Evolutionary conservation across 2,888 invertebrate genomes (phyloP).

Genomic region (Cosmorhoe ocellata): DNA sequence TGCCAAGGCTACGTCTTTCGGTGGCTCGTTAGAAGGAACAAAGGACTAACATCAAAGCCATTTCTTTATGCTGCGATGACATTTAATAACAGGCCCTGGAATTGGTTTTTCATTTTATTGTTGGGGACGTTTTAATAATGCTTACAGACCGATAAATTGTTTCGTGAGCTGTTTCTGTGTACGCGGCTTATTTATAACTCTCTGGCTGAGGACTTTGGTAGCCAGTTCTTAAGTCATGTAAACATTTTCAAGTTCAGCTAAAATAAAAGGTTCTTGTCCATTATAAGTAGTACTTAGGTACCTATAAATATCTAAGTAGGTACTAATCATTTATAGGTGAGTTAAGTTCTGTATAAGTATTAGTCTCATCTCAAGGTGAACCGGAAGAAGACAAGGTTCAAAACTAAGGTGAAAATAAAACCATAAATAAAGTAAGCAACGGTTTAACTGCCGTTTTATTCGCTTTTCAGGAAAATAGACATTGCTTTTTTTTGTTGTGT

Average conservation of each 20-base stretch:
- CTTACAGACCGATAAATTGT: constrained; percentile 42
- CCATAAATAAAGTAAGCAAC: too few relatives aligned
- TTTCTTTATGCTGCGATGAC: constrained; percentile 61
- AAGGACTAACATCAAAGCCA: constrained; percentile 67
- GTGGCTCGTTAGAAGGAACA: constrained; percentile 68
- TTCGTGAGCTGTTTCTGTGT: constrained; percentile 28
- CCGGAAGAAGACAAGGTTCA: background rate
- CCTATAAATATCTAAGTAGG: too few relatives aligned
- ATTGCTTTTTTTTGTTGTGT: too few relatives aligned
- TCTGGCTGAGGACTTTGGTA: background rate
- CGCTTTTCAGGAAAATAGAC: too few relatives aligned
- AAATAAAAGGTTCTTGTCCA: background rate
- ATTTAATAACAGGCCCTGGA: constrained; percentile 57
- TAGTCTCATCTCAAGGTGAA: background rate
- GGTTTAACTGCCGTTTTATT: too few relatives aligned
- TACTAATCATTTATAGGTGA: too few relatives aligned
- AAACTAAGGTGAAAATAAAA: background rate
- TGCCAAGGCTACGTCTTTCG: constrained; percentile 48
- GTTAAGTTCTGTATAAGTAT: too few relatives aligned
- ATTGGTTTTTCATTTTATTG: constrained; percentile 58
- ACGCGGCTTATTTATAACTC: constrained; percentile 9
- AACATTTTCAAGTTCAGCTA: constrained; percentile 1
- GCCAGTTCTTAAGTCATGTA: background rate
- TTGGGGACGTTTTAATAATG: constrained; percentile 50
- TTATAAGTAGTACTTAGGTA: background rate